These are phyloP conservation scores for Brenthis hecate DNA, from an alignment of 2,888 invertebrate genomes.

Conservation along the genomic window DNA sequence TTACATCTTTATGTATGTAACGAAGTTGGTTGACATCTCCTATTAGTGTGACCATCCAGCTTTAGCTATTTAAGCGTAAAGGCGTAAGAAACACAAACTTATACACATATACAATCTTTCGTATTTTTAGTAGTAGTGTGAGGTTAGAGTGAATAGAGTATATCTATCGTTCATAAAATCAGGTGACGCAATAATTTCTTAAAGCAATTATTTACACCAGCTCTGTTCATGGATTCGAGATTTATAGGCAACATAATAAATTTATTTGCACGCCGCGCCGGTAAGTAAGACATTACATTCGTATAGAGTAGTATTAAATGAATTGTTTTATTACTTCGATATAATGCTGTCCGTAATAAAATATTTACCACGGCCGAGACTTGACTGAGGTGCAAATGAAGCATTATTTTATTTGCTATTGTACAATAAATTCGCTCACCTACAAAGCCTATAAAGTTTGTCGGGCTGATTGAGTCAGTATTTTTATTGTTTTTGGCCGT, in stretches of 20 bases:
- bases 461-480: constrained; percentile 81
- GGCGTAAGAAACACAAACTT: too few species aligned
- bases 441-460: constrained; percentile 73
- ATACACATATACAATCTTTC: too few species aligned
- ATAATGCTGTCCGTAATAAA: constrained; percentile 17
- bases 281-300: constrained; percentile 8
- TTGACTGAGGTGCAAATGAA: constrained; percentile 69
- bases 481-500: constrained; percentile 79
- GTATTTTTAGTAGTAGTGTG: too few species aligned
- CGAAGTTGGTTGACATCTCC: too few species aligned
- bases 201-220: background rate
- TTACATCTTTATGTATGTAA: too few species aligned
- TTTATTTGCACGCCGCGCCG: constrained; percentile 6
- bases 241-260: constrained; percentile 13
- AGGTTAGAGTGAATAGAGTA: background rate
- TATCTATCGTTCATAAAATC: background rate
- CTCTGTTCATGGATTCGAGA: constrained; percentile 12
- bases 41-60: too few species aligned
- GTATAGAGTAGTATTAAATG: constrained; percentile 20
- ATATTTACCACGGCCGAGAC: constrained; percentile 26
- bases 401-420: constrained; percentile 69
- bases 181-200: background rate
- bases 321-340: constrained; percentile 22
- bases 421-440: constrained; percentile 76
- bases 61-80: too few species aligned